A percentile compares a stretch with the other conserved stretches of the same genome.
Conservation (phyloP, 2,797 vertebrate genomes). For the Lithobates sylvaticus region DNA sequence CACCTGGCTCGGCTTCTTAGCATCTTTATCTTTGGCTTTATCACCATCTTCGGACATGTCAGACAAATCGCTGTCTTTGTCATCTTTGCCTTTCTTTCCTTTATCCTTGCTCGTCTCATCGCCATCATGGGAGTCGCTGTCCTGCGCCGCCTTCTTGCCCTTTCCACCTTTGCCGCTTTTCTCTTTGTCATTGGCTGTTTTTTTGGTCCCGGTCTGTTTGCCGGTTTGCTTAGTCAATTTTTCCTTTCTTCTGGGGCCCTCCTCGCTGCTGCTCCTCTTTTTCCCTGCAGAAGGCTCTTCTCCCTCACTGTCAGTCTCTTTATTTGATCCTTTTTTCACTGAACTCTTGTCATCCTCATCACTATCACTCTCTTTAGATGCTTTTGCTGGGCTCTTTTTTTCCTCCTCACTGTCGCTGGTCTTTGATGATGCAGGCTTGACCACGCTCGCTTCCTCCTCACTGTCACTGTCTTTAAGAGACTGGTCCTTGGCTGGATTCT, state of each 20-base stretch:
- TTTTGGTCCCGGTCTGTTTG: not conserved
- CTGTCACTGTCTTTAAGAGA: too few relatives aligned
- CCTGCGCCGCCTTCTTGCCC: not conserved
- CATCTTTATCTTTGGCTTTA: not conserved
- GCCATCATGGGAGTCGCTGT: not conserved
- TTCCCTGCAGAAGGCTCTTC: not conserved
- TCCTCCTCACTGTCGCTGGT: too few relatives aligned
- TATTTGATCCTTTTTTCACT: too few relatives aligned
- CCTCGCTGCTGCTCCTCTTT: not conserved
- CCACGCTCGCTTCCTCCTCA: not conserved
- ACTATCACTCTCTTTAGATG: too few relatives aligned
- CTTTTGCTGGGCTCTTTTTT: too few relatives aligned
- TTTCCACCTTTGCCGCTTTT: not conserved
- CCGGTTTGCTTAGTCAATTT: not conserved
- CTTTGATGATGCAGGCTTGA: too few relatives aligned
- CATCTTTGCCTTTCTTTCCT: constrained; percentile 5
- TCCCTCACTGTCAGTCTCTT: not conserved
- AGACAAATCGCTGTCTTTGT: constrained; percentile 38
- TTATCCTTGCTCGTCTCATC: not conserved
- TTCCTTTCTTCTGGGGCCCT: constrained; percentile 3
- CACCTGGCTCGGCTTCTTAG: constrained; percentile 10
- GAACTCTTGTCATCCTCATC: too few relatives aligned
- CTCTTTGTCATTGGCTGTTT: not conserved
- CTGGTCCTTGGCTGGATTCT: not conserved
- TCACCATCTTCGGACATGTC: constrained; percentile 20